Percentiles rank a stretch among this genome's conserved stretches.
Conservation (phyloP, 2,797 vertebrate genomes). For the Lemur catta region DNA sequence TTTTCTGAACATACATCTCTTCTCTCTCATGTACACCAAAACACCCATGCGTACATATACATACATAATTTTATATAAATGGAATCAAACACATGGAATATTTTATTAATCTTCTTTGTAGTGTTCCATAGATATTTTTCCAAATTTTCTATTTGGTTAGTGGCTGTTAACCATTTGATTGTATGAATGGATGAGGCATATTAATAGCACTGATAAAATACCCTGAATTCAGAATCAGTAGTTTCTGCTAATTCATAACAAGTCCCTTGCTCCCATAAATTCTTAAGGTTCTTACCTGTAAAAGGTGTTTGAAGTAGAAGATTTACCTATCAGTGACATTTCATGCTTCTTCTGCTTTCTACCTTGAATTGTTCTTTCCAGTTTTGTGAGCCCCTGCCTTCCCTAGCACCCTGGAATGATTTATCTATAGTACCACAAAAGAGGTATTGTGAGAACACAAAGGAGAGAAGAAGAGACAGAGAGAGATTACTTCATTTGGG, state of each 20-base stretch:
- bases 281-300: neutral
- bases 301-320: neutral
- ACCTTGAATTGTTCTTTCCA: neutral
- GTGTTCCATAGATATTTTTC: neutral
- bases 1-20: neutral
- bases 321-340: neutral
- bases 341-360: neutral
- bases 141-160: neutral
- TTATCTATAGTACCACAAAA: neutral
- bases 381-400: neutral
- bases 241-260: neutral
- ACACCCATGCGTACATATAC: accelerated
- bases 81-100: neutral
- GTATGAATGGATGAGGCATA: neutral
- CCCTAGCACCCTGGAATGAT: neutral
- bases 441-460: neutral
- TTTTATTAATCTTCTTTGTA: conserved; percentile 19
- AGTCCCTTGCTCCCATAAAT: neutral
- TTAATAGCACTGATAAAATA: neutral
- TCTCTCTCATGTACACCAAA: neutral
- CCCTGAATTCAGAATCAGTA: neutral
- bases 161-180: neutral
- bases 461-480: neutral
- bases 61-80: neutral
- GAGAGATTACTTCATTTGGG: neutral